Percentiles rank a stretch among this genome's conserved stretches.
phyloP scores from a whole-genome alignment of 2,888 invertebrate genomes.

The Autographa gamma region DNA sequence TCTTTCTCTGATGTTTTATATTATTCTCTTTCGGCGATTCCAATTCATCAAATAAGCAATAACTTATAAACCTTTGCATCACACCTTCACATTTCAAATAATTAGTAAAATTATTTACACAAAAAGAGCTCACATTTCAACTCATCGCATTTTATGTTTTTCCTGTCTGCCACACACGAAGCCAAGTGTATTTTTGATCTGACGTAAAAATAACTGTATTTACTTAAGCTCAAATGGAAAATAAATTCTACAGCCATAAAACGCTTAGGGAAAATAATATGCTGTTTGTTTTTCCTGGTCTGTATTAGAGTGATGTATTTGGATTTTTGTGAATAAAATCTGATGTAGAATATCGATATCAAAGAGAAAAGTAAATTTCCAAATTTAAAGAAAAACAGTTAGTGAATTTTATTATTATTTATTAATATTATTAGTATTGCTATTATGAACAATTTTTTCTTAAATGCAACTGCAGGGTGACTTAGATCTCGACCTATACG shows the following conservation, averaged over 20 bases:
- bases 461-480: too few relatives aligned
- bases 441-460: too few relatives aligned
- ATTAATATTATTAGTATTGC: too few relatives aligned
- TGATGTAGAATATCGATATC: neutral
- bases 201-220: constrained; percentile 61
- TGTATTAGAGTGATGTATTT: constrained; percentile 29
- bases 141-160: constrained; percentile 52
- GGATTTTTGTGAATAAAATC: constrained; percentile 15
- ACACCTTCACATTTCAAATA: constrained; percentile 8
- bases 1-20: too few relatives aligned
- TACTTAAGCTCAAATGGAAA: constrained; percentile 60
- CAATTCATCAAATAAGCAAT: neutral
- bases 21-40: too few relatives aligned
- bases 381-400: neutral
- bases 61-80: neutral
- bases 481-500: too few relatives aligned
- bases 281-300: constrained; percentile 47
- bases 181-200: constrained; percentile 64
- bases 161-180: constrained; percentile 63
- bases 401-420: too few relatives aligned
- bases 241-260: constrained; percentile 58
- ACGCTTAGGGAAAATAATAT: constrained; percentile 51
- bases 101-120: constrained; percentile 30
- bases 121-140: constrained; percentile 20
- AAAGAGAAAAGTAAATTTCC: neutral